Evolutionary conservation across 2,888 invertebrate genomes (phyloP).

Genomic region (Incurvaria masculella): DNA sequence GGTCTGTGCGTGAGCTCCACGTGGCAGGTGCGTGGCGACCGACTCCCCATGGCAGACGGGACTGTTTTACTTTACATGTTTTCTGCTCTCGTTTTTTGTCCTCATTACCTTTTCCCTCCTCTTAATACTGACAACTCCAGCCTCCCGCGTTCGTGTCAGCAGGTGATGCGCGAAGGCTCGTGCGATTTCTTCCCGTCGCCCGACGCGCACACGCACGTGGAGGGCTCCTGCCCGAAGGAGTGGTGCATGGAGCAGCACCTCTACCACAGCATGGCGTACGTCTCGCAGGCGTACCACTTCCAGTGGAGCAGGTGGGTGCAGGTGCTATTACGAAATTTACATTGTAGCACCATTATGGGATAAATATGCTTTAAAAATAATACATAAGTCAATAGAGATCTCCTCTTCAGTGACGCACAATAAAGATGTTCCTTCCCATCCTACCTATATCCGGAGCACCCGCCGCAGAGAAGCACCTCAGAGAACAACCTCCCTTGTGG

Average conservation of each 20-base stretch:
- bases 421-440: too few relatives aligned
- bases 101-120: too few relatives aligned
- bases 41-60: constrained; percentile 37
- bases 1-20: constrained; percentile 55
- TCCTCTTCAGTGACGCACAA: too few relatives aligned
- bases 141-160: background rate
- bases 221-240: constrained; percentile 66
- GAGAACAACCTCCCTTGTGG: too few relatives aligned
- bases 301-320: constrained; percentile 72
- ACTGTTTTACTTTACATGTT: too few relatives aligned
- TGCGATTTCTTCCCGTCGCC: constrained; percentile 81
- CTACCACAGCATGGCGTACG: constrained; percentile 74
- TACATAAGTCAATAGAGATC: too few relatives aligned
- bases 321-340: too few relatives aligned
- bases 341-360: too few relatives aligned
- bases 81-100: too few relatives aligned
- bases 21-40: constrained; percentile 44
- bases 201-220: constrained; percentile 71
- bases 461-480: too few relatives aligned
- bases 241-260: constrained; percentile 71
- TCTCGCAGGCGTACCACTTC: constrained; percentile 71
- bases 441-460: too few relatives aligned
- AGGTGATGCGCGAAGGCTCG: constrained; percentile 62
- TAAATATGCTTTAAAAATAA: too few relatives aligned
- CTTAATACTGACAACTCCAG: background rate